Evolutionary conservation across 2,888 invertebrate genomes (phyloP).

Genomic region (Netelia fuscicornis): DNA sequence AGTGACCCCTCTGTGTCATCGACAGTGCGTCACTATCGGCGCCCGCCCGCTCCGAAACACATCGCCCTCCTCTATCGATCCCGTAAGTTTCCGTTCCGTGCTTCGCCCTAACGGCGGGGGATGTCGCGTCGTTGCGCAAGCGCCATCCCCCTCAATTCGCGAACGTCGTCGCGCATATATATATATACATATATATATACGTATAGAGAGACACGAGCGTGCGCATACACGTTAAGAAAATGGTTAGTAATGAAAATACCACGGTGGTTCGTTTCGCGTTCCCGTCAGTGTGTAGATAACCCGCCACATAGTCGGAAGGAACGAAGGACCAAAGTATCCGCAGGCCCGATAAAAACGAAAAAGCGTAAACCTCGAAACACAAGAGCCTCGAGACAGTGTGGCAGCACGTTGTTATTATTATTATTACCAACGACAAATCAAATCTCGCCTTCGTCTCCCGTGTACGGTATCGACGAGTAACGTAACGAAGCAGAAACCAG

Average conservation of each 20-base stretch:
- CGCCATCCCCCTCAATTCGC: constrained; percentile 48
- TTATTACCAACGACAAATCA: neutral
- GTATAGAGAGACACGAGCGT: neutral
- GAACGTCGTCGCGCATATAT: neutral
- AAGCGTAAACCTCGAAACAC: neutral
- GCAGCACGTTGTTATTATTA: neutral
- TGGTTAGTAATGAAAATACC: constrained; percentile 4
- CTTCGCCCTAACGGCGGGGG: constrained; percentile 42
- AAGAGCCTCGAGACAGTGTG: neutral
- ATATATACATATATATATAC: constrained; percentile 15
- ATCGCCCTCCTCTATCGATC: constrained; percentile 74
- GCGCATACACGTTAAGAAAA: neutral
- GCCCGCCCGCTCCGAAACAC: neutral
- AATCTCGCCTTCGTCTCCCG: no score
- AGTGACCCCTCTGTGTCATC: constrained; percentile 40
- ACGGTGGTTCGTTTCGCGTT: neutral
- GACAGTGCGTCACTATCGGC: constrained; percentile 54
- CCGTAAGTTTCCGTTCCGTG: constrained; percentile 75
- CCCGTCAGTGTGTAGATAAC: constrained; percentile 58
- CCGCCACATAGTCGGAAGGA: constrained; percentile 54
- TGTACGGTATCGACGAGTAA: no score
- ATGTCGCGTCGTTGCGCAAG: constrained; percentile 70
- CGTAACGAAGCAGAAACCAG: no score
- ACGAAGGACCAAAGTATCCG: constrained; percentile 47
- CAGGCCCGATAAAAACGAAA: constrained; percentile 32